Conservation (phyloP, 2,797 vertebrate genomes). For the Sebastes itinus region DNA sequence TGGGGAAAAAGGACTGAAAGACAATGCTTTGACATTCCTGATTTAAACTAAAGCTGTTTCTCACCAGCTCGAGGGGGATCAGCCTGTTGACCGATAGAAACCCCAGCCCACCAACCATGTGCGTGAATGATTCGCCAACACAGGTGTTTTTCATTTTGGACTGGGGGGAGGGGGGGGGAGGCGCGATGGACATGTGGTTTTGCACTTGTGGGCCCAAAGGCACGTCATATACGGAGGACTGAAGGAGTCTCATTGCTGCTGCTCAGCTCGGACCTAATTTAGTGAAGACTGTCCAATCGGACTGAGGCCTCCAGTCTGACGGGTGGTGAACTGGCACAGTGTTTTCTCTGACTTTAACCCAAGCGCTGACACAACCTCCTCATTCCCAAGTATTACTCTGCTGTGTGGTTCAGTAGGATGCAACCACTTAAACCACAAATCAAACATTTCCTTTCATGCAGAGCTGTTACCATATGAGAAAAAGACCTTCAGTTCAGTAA, state of each 20-base stretch:
- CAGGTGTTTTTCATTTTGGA: slow-evolving; percentile 58
- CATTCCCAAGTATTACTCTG: not conserved
- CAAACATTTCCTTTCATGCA: not conserved
- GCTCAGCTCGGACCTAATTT: slow-evolving; percentile 32
- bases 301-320: slow-evolving; percentile 29
- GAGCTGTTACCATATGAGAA: not conserved
- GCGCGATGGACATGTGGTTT: slow-evolving; percentile 53
- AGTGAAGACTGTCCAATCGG: slow-evolving; percentile 23
- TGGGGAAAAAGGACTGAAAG: slow-evolving; percentile 39
- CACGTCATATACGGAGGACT: slow-evolving; percentile 32
- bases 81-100: slow-evolving; percentile 50
- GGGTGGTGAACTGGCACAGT: not conserved
- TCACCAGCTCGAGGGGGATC: slow-evolving; percentile 22
- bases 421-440: not conserved
- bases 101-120: slow-evolving; percentile 29
- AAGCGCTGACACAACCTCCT: not conserved
- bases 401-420: not conserved
- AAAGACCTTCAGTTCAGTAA: not conserved
- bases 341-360: not conserved
- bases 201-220: slow-evolving; percentile 52
- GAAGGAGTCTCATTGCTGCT: slow-evolving; percentile 31
- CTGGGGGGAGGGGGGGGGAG: not conserved
- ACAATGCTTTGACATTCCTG: slow-evolving; percentile 78
- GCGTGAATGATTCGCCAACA: slow-evolving; percentile 39
- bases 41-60: slow-evolving; percentile 52